Evolutionary conservation across 2,797 vertebrate genomes (phyloP).

Genomic region (Muraenolepis orangiensis): DNA sequence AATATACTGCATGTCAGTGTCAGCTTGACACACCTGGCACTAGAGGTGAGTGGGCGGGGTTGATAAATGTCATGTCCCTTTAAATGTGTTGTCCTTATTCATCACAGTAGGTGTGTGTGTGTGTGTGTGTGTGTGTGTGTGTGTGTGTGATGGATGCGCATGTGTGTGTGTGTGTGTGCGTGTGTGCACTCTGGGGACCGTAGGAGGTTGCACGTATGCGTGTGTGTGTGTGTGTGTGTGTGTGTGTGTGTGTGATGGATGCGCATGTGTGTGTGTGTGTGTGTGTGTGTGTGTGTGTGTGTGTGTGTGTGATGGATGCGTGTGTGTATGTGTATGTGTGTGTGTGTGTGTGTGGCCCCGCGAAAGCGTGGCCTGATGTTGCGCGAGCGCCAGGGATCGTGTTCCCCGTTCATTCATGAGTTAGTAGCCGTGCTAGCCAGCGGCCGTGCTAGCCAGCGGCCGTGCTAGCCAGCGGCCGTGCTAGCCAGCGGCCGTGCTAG

Average conservation of each 20-base stretch:
- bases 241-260: background rate
- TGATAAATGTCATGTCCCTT: background rate
- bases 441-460: background rate
- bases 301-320: too few species aligned
- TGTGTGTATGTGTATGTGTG: too few species aligned
- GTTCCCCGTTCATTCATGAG: conserved; percentile 22
- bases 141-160: too few species aligned
- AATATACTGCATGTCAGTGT: background rate
- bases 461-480: too few species aligned
- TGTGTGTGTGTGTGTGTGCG: background rate
- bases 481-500: background rate
- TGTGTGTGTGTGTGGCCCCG: background rate
- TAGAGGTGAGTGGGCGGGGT: background rate
- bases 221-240: background rate
- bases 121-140: background rate
- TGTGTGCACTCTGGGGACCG: background rate
- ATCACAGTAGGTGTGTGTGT: background rate
- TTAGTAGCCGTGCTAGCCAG: too few species aligned
- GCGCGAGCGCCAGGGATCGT: conserved; percentile 24
- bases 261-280: background rate
- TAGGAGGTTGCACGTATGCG: too few species aligned
- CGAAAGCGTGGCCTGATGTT: conserved; percentile 24
- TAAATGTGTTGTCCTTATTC: background rate
- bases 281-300: background rate
- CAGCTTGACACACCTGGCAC: background rate